phyloP scores from a whole-genome alignment of 1,140 invertebrate genomes.

The Lithobius niger region DNA sequence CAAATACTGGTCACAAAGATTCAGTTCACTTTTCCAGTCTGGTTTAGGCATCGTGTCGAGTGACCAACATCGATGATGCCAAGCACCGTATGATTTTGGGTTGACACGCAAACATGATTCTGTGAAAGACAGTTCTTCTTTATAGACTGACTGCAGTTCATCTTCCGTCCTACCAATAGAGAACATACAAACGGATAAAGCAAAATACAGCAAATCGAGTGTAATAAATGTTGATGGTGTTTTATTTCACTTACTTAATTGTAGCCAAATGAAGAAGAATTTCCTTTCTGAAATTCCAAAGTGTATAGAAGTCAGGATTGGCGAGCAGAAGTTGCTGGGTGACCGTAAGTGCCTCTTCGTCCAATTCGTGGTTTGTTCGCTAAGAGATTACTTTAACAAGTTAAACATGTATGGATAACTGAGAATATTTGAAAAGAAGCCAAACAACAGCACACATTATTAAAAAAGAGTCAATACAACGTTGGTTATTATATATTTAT shows the following conservation, averaged over 20 bases:
- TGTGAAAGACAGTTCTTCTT: constrained; percentile 63
- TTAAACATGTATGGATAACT: too few relatives aligned
- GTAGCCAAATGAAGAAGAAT: constrained; percentile 32
- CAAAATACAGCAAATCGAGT: too few relatives aligned
- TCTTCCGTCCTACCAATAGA: neutral
- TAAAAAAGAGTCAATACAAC: too few relatives aligned
- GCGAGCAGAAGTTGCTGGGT: constrained; percentile 54
- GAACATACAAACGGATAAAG: too few relatives aligned
- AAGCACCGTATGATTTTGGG: constrained; percentile 86
- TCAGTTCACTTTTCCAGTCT: constrained; percentile 70
- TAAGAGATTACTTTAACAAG: too few relatives aligned
- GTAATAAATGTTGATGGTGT: too few relatives aligned
- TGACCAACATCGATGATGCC: constrained; percentile 87
- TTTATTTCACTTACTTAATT: too few relatives aligned
- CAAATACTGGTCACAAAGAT: constrained; percentile 71
- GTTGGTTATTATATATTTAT: too few relatives aligned
- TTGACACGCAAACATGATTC: constrained; percentile 66
- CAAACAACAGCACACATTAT: too few relatives aligned
- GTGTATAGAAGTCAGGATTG: constrained; percentile 80
- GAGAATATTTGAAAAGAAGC: too few relatives aligned
- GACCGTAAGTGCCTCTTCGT: constrained; percentile 57
- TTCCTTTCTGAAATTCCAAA: constrained; percentile 91
- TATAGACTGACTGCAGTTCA: constrained; percentile 40
- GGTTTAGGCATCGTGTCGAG: constrained; percentile 56
- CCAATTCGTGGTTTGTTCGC: constrained; percentile 48